These are phyloP conservation scores for Halictus quadricinctus DNA, from an alignment of 2,888 invertebrate genomes.

Conservation along the genomic window DNA sequence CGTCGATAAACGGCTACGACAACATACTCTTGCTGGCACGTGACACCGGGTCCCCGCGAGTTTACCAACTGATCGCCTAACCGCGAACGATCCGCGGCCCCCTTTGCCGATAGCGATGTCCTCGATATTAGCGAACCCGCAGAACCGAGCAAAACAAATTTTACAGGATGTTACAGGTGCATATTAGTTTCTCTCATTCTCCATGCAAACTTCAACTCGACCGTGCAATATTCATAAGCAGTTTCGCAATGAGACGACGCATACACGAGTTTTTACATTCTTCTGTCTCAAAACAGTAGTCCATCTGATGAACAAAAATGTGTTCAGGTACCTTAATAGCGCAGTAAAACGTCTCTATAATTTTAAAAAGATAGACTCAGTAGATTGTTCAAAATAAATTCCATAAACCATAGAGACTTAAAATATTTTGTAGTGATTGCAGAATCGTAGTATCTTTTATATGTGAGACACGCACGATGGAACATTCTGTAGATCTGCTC, in stretches of 20 bases:
- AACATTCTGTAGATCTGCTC: not conserved
- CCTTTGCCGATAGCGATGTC: not conserved
- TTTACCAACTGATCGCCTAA: conserved; percentile 52
- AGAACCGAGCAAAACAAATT: not conserved
- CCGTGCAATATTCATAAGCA: too few species aligned
- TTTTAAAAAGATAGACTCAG: too few species aligned
- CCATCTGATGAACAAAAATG: too few species aligned
- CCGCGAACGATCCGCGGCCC: conserved; percentile 25
- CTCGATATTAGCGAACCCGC: not conserved
- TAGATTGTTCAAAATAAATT: too few species aligned
- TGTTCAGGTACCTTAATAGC: too few species aligned
- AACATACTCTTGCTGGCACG: conserved; percentile 33
- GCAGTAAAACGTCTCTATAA: too few species aligned
- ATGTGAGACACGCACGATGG: not conserved
- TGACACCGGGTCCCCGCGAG: conserved; percentile 33
- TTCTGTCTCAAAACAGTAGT: too few species aligned
- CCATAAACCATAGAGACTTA: not conserved
- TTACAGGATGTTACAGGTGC: not conserved
- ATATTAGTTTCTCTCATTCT: not conserved
- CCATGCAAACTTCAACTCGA: not conserved
- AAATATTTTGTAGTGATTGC: not conserved
- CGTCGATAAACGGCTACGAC: conserved; percentile 1
- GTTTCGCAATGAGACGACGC: too few species aligned
- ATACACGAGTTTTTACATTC: too few species aligned
- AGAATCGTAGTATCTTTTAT: too few species aligned